These are phyloP conservation scores for Lacanobia wlatinum DNA, from an alignment of 2,888 invertebrate species.

Conservation along the genomic window DNA sequence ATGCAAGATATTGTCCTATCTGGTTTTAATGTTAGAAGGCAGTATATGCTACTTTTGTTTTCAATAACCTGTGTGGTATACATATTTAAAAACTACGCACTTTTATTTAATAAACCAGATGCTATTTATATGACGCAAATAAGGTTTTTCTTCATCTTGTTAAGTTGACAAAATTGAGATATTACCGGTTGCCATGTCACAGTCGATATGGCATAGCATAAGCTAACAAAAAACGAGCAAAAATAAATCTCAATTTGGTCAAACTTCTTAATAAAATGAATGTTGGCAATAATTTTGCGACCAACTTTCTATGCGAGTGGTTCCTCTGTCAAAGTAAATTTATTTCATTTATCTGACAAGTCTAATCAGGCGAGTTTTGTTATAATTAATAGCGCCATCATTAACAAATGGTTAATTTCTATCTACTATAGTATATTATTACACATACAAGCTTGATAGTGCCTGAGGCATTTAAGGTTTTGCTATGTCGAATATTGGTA, in stretches of 20 bases:
- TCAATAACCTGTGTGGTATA: too few relatives aligned
- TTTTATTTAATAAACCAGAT: too few relatives aligned
- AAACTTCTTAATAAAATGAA: slow-evolving; percentile 39
- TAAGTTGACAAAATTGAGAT: too few relatives aligned
- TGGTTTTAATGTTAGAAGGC: too few relatives aligned
- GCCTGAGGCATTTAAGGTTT: slow-evolving; percentile 14
- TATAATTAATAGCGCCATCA: slow-evolving; percentile 61
- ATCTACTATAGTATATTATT: background rate
- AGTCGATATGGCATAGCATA: slow-evolving; percentile 43
- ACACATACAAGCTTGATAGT: background rate
- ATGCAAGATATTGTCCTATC: too few relatives aligned
- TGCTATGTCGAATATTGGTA: background rate
- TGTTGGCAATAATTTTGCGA: slow-evolving; percentile 63
- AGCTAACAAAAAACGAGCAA: slow-evolving; percentile 36
- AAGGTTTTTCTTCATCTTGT: too few relatives aligned
- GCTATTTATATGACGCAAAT: too few relatives aligned
- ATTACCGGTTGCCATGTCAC: too few relatives aligned
- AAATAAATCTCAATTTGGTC: slow-evolving; percentile 61
- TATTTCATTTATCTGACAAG: slow-evolving; percentile 72
- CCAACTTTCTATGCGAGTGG: slow-evolving; percentile 75
- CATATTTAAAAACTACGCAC: too few relatives aligned
- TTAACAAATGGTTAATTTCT: slow-evolving; percentile 41
- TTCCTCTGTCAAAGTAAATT: slow-evolving; percentile 70
- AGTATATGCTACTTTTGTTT: too few relatives aligned
- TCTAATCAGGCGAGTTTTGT: slow-evolving; percentile 70